These are phyloP conservation scores for Himalopsyche kuldschensis DNA, from an alignment of 2,888 invertebrate genomes.

Conservation along the genomic window DNA sequence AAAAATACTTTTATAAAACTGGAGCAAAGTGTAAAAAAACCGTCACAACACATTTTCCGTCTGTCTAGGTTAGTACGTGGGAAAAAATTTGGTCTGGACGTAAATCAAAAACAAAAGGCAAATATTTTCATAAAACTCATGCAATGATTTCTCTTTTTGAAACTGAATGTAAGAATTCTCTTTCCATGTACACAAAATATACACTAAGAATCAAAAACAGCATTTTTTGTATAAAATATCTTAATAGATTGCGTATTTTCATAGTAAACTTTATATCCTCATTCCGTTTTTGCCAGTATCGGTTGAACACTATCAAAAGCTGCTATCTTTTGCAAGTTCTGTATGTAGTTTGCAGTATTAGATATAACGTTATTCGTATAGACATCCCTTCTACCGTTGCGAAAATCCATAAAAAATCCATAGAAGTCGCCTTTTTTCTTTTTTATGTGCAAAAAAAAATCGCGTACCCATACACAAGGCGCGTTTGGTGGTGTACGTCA, in stretches of 20 bases:
- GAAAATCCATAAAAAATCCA: slow-evolving; percentile 37
- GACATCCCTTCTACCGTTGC: slow-evolving; percentile 16
- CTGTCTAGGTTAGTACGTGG: neutral
- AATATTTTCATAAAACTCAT: neutral
- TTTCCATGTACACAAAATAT: neutral
- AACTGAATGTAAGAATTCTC: neutral
- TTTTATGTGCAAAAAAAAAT: neutral
- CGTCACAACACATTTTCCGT: slow-evolving; percentile 23
- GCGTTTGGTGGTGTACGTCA: neutral
- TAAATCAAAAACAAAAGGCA: neutral
- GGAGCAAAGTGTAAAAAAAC: neutral
- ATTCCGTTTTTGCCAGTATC: neutral
- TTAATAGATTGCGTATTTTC: neutral
- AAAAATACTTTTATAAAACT: neutral
- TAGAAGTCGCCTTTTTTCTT: slow-evolving; percentile 20
- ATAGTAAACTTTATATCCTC: neutral
- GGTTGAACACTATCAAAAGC: neutral
- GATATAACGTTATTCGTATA: neutral
- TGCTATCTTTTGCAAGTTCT: neutral
- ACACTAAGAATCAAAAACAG: neutral
- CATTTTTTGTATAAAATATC: neutral
- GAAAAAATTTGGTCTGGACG: neutral
- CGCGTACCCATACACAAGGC: neutral
- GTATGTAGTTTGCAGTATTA: neutral
- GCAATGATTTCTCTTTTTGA: neutral